Evolutionary conservation across 2,888 invertebrate genomes (phyloP), one percentile per base, ranked within the genome.

Genomic region (Hirtodrosophila confusa): DNA sequence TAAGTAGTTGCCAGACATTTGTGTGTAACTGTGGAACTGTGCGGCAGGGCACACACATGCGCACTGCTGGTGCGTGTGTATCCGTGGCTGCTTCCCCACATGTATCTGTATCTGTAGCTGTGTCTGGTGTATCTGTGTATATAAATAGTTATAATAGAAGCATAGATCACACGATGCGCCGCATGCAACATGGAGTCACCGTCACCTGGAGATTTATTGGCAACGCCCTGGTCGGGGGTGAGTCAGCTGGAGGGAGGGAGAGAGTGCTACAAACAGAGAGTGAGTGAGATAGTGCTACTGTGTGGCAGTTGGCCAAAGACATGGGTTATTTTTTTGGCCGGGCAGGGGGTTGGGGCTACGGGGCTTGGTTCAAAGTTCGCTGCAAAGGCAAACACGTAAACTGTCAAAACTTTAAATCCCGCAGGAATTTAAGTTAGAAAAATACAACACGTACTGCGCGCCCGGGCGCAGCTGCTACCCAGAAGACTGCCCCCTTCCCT

Each of bases 151-250:
- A 80, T 90, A 89, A 89, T 88, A 90, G 82, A 87, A 88, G 86
- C 85, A 90, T 89, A 90, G 89, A 90, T 90, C 90, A 90, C 88
- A 86, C 82, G 78, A 75, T 89, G 80, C 80, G 86, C 83, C 79
- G 83, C 88, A 87, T 85, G 88, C 88, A 89, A 90, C 89, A 90
- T 89, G 90, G 89, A 89, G 90, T 90, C 89, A 68, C 51, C 75
- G 86, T 82, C 89, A 89, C 86, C 89, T 82, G 65, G 85, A 91
- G 91, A 91, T 91, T 91, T 91, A 91, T 91, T 87, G 86, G 66
- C 80, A 77, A 73, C 80, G 87, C 88, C 85, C 86, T 44, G 56
- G 53, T 40, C 49, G 51, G 66, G 86, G 86, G 84, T 83, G 80
- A 69, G 71, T 67, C 62, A 50, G 57, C 35, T 4, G 24, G 40